Percentiles rank a stretch among this genome's conserved stretches.
phyloP scores from a whole-genome alignment of 1,140 invertebrate species.

The Pachyrhynchus sulphureomaculatus region DNA sequence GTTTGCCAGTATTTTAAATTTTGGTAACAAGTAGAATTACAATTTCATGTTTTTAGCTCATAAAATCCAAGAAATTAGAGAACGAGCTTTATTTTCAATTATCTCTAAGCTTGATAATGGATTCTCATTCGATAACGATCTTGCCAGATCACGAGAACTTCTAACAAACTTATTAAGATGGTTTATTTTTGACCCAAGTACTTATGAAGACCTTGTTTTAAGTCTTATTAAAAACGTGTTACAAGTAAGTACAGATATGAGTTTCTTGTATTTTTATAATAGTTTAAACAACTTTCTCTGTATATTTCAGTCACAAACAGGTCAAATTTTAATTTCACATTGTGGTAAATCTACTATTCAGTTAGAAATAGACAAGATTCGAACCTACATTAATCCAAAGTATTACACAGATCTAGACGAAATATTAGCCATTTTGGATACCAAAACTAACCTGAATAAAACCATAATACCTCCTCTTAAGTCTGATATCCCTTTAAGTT shows the following conservation, averaged over 20 bases:
- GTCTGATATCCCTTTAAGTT: slow-evolving; percentile 44
- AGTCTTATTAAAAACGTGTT: slow-evolving; percentile 40
- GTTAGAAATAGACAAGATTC: slow-evolving; percentile 38
- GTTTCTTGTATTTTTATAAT: background rate
- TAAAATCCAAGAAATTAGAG: slow-evolving; percentile 48
- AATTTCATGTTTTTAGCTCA: slow-evolving; percentile 40
- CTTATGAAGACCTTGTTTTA: slow-evolving; percentile 41
- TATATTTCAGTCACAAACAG: slow-evolving; percentile 38
- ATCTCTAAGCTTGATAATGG: slow-evolving; percentile 47
- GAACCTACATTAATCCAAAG: slow-evolving; percentile 34
- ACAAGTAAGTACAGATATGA: slow-evolving; percentile 36
- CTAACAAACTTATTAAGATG: slow-evolving; percentile 47
- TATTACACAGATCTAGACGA: slow-evolving; percentile 34
- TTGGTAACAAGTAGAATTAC: slow-evolving; percentile 3
- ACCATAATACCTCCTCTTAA: slow-evolving; percentile 37
- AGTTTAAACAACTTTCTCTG: slow-evolving; percentile 4
- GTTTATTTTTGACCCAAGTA: slow-evolving; percentile 45
- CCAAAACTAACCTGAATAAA: background rate
- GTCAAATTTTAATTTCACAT: slow-evolving; percentile 38
- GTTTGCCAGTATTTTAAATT: slow-evolving; percentile 8
- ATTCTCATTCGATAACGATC: slow-evolving; percentile 44
- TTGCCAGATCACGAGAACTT: slow-evolving; percentile 44
- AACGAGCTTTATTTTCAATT: slow-evolving; percentile 46
- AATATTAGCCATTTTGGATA: slow-evolving; percentile 6
- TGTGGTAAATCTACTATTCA: slow-evolving; percentile 34